phyloP scores from a whole-genome alignment of 2,888 invertebrate species.

The Phaedon cochleariae region DNA sequence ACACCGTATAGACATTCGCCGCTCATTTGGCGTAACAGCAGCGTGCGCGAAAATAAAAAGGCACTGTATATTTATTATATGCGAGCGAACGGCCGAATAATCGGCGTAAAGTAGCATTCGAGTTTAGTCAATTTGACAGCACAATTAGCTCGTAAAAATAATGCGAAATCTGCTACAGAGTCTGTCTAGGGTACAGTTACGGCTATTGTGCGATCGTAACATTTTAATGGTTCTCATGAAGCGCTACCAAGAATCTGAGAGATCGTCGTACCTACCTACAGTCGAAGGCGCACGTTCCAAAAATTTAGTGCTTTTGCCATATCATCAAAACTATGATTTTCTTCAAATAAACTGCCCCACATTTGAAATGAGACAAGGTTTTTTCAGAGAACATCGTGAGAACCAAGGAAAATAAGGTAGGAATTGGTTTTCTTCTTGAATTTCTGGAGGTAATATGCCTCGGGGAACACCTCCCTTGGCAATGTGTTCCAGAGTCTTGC shows the following conservation, averaged over 20 bases:
- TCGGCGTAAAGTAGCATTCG: slow-evolving; percentile 51
- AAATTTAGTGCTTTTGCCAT: not conserved
- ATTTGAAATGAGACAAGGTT: not conserved
- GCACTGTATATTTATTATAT: slow-evolving; percentile 30
- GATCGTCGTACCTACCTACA: slow-evolving; percentile 12
- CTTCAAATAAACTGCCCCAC: no score
- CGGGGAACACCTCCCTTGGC: no score
- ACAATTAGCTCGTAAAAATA: slow-evolving; percentile 61
- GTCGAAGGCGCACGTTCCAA: slow-evolving; percentile 39
- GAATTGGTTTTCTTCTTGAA: no score
- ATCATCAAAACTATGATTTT: not conserved
- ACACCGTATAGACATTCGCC: not conserved
- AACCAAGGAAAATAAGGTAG: no score
- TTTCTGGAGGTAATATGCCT: no score
- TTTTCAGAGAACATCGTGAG: no score
- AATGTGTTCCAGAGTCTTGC: no score
- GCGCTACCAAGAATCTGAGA: slow-evolving; percentile 25
- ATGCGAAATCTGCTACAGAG: slow-evolving; percentile 58
- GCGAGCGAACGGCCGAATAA: slow-evolving; percentile 45
- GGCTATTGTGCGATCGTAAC: slow-evolving; percentile 61
- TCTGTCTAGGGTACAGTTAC: slow-evolving; percentile 60
- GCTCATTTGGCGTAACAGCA: slow-evolving; percentile 18
- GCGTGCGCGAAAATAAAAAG: slow-evolving; percentile 28
- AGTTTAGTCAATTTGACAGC: slow-evolving; percentile 58
- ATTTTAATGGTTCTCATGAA: slow-evolving; percentile 59